phyloP scores from a whole-genome alignment of 2,797 vertebrate genomes.

The Pseudochirops corinnae region DNA sequence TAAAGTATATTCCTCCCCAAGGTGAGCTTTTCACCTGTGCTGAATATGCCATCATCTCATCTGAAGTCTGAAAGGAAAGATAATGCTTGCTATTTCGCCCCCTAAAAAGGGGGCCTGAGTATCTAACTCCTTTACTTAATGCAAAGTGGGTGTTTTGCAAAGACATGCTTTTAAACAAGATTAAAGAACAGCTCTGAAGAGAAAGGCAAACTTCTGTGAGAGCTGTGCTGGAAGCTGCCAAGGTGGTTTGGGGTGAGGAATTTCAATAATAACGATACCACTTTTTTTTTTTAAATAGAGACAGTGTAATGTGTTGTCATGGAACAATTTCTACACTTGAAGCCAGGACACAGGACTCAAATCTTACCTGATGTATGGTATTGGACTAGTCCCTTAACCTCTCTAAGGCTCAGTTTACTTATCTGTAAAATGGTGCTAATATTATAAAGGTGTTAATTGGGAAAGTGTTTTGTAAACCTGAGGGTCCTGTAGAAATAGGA shows the following conservation, averaged over 20 bases:
- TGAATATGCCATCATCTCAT: not conserved
- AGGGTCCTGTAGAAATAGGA: not conserved
- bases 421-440: not conserved
- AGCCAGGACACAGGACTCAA: not conserved
- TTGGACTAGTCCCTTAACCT: not conserved
- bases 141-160: slow-evolving; percentile 28
- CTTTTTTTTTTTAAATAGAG: not conserved
- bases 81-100: slow-evolving; percentile 23
- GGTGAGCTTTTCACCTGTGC: not conserved
- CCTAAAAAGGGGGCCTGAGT: not conserved
- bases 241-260: not conserved
- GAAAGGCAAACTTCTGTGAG: not conserved
- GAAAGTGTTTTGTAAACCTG: not conserved
- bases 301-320: not conserved
- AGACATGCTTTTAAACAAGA: slow-evolving; percentile 1
- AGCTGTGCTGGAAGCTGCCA: not conserved
- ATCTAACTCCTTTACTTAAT: slow-evolving; percentile 8
- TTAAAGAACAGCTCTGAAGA: slow-evolving; percentile 50
- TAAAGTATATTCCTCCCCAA: slow-evolving; percentile 14
- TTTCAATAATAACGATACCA: not conserved
- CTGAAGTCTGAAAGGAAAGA: slow-evolving; percentile 39
- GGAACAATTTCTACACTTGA: not conserved
- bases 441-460: not conserved
- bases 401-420: not conserved
- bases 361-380: not conserved